Evolutionary conservation across 2,888 invertebrate genomes (phyloP).

Genomic region (Drosophila cognata): DNA sequence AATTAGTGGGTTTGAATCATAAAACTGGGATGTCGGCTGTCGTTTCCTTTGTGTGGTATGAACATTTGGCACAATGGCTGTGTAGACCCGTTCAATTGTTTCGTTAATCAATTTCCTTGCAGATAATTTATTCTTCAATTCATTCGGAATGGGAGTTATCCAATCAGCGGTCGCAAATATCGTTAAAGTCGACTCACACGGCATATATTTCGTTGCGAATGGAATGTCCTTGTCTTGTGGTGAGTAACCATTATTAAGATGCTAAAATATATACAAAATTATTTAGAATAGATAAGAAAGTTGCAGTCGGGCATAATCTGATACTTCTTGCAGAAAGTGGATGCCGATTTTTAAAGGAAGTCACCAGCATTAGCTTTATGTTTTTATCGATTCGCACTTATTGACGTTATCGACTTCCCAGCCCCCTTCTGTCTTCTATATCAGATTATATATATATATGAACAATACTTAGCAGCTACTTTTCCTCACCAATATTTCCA

Average conservation of each 20-base stretch:
- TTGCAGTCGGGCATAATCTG: neutral
- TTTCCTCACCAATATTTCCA: constrained; percentile 86
- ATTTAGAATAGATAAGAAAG: constrained; percentile 2
- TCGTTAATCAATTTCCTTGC: constrained; percentile 69
- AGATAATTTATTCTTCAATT: constrained; percentile 70
- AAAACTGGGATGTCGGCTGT: constrained; percentile 57
- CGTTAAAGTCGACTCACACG: constrained; percentile 65
- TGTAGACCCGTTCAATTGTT: constrained; percentile 68
- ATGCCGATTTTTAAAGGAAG: neutral
- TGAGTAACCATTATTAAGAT: constrained; percentile 73
- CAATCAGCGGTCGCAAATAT: constrained; percentile 81
- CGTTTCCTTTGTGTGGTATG: constrained; percentile 31
- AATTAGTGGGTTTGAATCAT: constrained; percentile 29
- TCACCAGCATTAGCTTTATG: neutral
- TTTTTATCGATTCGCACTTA: neutral
- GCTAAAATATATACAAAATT: constrained; percentile 49
- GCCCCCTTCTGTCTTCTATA: neutral
- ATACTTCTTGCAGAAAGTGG: neutral
- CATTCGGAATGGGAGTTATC: constrained; percentile 63
- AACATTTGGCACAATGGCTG: constrained; percentile 63
- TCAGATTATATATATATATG: neutral
- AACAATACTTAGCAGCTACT: neutral
- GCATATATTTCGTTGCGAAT: constrained; percentile 70
- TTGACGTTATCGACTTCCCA: neutral
- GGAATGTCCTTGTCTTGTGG: constrained; percentile 76